Evolutionary conservation across 2,113 vertebrate species (phyloP).

Genomic region (Pteropus alecto): DNA sequence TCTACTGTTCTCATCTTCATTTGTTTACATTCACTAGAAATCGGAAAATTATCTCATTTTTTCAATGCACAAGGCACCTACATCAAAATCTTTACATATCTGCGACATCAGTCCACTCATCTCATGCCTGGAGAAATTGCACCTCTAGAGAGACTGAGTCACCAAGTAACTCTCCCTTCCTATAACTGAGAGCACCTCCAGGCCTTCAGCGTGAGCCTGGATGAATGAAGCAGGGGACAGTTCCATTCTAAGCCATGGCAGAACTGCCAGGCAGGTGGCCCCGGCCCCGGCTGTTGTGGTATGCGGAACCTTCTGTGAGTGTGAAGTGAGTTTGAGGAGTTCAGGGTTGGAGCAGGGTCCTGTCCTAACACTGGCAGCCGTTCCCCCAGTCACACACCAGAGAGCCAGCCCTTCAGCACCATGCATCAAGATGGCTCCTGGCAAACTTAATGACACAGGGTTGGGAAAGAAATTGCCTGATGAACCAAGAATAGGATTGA

Average conservation of each 20-base stretch:
- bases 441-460: background rate
- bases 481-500: background rate
- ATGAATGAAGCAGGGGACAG: rapidly evolving
- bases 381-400: rapidly evolving
- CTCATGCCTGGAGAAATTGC: background rate
- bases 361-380: background rate
- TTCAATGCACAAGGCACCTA: background rate
- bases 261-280: background rate
- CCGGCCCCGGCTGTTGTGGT: rapidly evolving
- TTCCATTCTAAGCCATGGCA: background rate
- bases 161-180: background rate
- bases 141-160: too few relatives aligned
- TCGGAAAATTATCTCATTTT: background rate
- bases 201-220: background rate
- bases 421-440: background rate
- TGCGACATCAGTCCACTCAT: background rate
- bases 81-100: background rate
- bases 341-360: background rate
- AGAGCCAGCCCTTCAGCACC: too few relatives aligned
- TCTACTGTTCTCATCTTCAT: background rate
- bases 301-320: background rate
- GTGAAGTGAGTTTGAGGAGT: background rate
- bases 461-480: background rate
- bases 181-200: background rate
- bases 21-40: background rate